Evolutionary conservation across 2,113 vertebrate genomes (phyloP), one percentile per base, ranked within the genome.

Genomic region (Crotalus viridis): DNA sequence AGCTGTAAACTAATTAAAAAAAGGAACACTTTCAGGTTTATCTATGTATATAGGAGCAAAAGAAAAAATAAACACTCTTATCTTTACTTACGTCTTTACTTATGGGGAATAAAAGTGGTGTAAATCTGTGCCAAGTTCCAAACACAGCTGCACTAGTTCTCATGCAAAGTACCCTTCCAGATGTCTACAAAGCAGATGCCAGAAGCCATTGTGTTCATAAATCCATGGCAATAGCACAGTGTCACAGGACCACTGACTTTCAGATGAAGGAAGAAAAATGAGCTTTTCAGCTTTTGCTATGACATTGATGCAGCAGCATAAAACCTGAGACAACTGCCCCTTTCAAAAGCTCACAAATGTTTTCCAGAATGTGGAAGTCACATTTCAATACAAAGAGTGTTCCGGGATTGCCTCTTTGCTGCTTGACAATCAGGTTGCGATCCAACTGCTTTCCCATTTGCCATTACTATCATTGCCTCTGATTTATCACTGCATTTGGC

Each of bases 171-270:
- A 85, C n/a, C 39, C 89, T 33, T 74, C 92, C 55, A 81, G 86
- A 54, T 92, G 86, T 88, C 61, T 88, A 57, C 90, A 89, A 85
- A 93, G 74, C 8, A 15, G 28, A 81, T 88, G 55, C 89, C 59
- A 87, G 89, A 92, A 92, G 61, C 54, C 85, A 90, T 59, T 85
- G 57, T 90, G 89, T 87, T 87, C 85, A 90, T 88, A 92, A 94
- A 92, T 91, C 69, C 87, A 89, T 89, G 46, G 93, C 93, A 91
- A 91, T 28, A 52, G 39, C 46, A 6, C 85, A 88, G 81, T 24
- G n/a, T 92, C n/a, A 17, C 52, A 61, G 22, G 85, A 19, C 56
- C 59, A 88, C 54, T n/a, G 59, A 90, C 43, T 88, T 55, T 74
- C 24, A n/a, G 86, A 13, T 90, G 48, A 24, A 74, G 61, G 46